These are phyloP conservation scores for Zaprionus camerounensis DNA, from an alignment of 1,140 invertebrate species.

Conservation along the genomic window DNA sequence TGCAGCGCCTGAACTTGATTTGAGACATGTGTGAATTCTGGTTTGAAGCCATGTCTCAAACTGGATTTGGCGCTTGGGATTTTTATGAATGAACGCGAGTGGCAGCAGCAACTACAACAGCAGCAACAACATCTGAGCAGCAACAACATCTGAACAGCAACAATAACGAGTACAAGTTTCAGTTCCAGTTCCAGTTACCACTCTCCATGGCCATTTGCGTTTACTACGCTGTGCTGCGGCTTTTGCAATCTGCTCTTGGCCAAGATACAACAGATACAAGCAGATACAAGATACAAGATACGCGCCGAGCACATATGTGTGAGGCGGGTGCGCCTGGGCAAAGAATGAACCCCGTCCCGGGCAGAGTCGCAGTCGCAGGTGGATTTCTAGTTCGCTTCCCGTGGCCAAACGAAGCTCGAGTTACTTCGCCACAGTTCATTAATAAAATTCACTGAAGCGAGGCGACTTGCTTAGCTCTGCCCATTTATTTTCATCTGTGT, in stretches of 20 bases:
- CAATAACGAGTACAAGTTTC: constrained; percentile 17
- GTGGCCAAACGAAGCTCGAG: constrained; percentile 70
- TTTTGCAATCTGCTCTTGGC: constrained; percentile 66
- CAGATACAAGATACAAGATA: constrained; percentile 60
- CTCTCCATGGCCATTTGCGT: constrained; percentile 77
- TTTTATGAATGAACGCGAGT: constrained; percentile 79
- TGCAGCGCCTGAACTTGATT: constrained; percentile 73
- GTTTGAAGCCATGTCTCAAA: constrained; percentile 75
- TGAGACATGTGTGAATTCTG: constrained; percentile 76
- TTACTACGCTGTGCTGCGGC: constrained; percentile 60
- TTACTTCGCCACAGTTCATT: constrained; percentile 77
- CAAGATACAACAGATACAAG: constrained; percentile 60
- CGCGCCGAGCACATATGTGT: constrained; percentile 40
- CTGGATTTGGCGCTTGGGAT: constrained; percentile 79
- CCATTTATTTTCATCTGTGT: constrained; percentile 63
- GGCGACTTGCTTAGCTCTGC: constrained; percentile 70
- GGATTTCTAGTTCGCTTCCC: constrained; percentile 73
- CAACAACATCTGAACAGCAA: constrained; percentile 28
- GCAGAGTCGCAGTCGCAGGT: constrained; percentile 54
- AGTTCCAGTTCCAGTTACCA: constrained; percentile 48
- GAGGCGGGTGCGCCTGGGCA: constrained; percentile 53
- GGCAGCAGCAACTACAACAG: constrained; percentile 48
- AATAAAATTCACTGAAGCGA: constrained; percentile 81
- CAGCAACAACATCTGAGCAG: constrained; percentile 39
- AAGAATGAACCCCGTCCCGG: constrained; percentile 63